Evolutionary conservation across 2,797 vertebrate species (phyloP), one percentile per base, ranked within the genome.

Genomic region (Astyanax mexicanus): DNA sequence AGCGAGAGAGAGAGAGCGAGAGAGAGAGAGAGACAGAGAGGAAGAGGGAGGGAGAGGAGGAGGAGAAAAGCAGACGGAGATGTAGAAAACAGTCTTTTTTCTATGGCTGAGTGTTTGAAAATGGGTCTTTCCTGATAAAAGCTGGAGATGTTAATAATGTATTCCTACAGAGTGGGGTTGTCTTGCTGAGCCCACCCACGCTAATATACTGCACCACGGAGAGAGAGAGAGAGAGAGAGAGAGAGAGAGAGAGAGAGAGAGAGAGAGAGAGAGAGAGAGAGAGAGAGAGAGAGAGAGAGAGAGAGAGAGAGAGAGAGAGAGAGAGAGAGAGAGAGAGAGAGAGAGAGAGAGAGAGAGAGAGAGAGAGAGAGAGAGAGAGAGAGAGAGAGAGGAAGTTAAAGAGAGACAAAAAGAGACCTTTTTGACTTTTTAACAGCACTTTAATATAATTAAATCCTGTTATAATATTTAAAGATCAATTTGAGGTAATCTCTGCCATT

Each of bases 61-160:
- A 65, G 54, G 40, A 29, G 38, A 19, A 45, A 13, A 25, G 19
- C 19, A 19, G 21, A 29, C 13, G 10, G 13, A 58, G 21, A 58
- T 23, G 42, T 38, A 37, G 70, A 32, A 61, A 71, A 42, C n/a
- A 23, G 21, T 37, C 57, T 69, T 61, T 35, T 77, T 60, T 71
- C 54, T 19, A 6, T 35, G 25, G 23, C 45, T 49, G 37, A 74
- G 72, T 74, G 71, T 47, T 61, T 68, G 49, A 58, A 65, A 83
- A 69, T 60, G 37, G 64, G 54, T 60, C 62, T 19, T 40, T 54
- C 32, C 40, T 38, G 74, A 64, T 51, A 54, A 62, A 72, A 72
- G 37, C 52, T 12, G 12, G n/a, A 67, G 69, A 58, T 57, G 74
- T 49, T 83, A 69, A 78, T 81, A 83, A 81, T 69, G 72, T 42